A percentile compares a stretch with the other conserved stretches of the same genome.
These are phyloP conservation scores for Ranitomeya variabilis DNA, from an alignment of 2,113 vertebrate species.

Conservation along the genomic window DNA sequence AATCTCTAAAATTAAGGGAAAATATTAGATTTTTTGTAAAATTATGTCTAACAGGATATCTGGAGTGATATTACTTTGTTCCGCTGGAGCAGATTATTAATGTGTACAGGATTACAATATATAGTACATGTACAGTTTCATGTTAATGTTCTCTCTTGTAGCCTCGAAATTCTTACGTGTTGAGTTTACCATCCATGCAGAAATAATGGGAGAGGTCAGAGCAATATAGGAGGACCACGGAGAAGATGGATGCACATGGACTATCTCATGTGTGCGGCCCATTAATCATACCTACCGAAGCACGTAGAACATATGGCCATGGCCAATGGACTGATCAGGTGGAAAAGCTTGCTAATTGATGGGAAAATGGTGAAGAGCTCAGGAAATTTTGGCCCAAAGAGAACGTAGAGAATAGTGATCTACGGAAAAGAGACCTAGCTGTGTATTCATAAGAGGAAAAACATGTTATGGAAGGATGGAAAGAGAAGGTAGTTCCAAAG, in stretches of 20 bases:
- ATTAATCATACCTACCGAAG: not conserved
- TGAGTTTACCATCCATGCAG: not conserved
- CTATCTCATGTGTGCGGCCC: not conserved
- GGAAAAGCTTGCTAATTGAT: not conserved
- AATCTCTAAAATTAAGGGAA: not conserved
- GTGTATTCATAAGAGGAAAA: no score
- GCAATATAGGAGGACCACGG: not conserved
- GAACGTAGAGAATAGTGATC: not conserved
- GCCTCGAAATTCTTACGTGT: not conserved
- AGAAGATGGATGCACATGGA: not conserved
- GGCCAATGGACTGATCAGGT: not conserved
- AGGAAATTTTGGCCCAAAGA: not conserved
- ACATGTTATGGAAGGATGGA: no score
- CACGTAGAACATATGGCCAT: no score
- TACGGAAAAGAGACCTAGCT: not conserved
- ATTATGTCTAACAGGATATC: not conserved
- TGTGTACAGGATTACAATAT: not conserved
- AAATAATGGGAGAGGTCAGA: not conserved
- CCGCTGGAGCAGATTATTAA: not conserved
- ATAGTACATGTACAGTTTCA: not conserved
- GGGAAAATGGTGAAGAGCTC: not conserved
- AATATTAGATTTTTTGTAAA: not conserved
- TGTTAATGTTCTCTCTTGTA: not conserved
- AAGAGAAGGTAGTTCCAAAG: no score
- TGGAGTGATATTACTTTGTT: not conserved